Conservation (phyloP, 2,113 vertebrate genomes). For the Narcine bancroftii region DNA sequence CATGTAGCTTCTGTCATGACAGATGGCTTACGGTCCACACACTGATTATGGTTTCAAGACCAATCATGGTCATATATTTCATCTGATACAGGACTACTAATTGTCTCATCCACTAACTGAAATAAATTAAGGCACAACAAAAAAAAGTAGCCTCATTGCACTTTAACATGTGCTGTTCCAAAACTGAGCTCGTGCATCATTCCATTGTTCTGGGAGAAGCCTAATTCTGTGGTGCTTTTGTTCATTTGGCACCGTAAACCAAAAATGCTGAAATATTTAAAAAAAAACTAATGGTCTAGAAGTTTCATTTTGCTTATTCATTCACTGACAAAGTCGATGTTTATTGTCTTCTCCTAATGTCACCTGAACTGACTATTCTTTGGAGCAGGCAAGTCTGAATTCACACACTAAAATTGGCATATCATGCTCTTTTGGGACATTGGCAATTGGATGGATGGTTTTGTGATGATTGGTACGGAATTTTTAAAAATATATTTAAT, state of each 20-base stretch:
- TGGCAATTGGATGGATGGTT: too few species aligned
- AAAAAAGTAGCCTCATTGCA: neutral
- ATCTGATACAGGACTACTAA: neutral
- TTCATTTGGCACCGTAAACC: too few species aligned
- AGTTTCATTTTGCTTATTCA: neutral
- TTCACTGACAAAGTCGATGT: too few species aligned
- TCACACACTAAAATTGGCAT: too few species aligned
- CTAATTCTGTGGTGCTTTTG: neutral
- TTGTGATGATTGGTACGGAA: too few species aligned
- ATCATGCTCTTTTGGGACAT: too few species aligned
- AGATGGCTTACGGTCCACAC: conserved; percentile 13
- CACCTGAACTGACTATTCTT: too few species aligned
- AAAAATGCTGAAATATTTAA: neutral
- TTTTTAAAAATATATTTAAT: too few species aligned
- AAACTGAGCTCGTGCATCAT: neutral
- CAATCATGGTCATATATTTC: conserved; percentile 14
- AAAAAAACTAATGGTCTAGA: neutral
- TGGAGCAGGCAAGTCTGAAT: too few species aligned
- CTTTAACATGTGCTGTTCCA: neutral
- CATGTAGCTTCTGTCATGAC: conserved; percentile 9
- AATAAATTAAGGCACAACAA: neutral
- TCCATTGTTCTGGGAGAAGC: neutral
- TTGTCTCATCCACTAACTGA: neutral
- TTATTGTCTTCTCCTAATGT: too few species aligned
- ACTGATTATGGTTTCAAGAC: conserved; percentile 27